phyloP scores from a whole-genome alignment of 2,888 invertebrate genomes.

The Aporophyla nigra region DNA sequence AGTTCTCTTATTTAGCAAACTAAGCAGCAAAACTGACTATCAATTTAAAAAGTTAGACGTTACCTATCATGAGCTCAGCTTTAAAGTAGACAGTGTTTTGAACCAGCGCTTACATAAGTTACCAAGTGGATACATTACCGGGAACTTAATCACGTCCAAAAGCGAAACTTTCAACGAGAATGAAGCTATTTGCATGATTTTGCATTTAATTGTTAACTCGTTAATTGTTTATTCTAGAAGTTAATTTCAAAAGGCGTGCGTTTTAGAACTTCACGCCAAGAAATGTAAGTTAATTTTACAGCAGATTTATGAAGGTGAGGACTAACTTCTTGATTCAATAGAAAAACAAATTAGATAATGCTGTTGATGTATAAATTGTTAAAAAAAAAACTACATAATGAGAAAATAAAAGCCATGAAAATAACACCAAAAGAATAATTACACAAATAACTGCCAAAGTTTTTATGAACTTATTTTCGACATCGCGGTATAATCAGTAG shows the following conservation, averaged over 20 bases:
- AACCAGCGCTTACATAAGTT: conserved; percentile 42
- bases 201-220: conserved; percentile 55
- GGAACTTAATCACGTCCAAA: conserved; percentile 48
- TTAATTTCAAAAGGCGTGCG: conserved; percentile 25
- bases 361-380: background rate
- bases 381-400: background rate
- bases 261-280: conserved; percentile 33
- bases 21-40: conserved; percentile 13
- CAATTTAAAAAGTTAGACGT: conserved; percentile 46
- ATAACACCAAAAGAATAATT: conserved; percentile 14
- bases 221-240: conserved; percentile 60
- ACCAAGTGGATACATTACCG: conserved; percentile 40
- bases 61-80: conserved; percentile 46
- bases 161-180: conserved; percentile 50
- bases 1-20: conserved; percentile 28
- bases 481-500: conserved; percentile 28
- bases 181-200: conserved; percentile 58
- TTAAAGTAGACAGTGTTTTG: conserved; percentile 39
- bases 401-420: conserved; percentile 10
- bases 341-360: background rate
- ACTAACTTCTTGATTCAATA: background rate
- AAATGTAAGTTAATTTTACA: conserved; percentile 17
- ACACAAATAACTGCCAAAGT: conserved; percentile 30
- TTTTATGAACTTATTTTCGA: conserved; percentile 57
- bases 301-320: background rate